Percentiles rank a stretch among this genome's conserved stretches.
Evolutionary conservation across 2,888 invertebrate species (phyloP).

Genomic region (Troides aeacus): DNA sequence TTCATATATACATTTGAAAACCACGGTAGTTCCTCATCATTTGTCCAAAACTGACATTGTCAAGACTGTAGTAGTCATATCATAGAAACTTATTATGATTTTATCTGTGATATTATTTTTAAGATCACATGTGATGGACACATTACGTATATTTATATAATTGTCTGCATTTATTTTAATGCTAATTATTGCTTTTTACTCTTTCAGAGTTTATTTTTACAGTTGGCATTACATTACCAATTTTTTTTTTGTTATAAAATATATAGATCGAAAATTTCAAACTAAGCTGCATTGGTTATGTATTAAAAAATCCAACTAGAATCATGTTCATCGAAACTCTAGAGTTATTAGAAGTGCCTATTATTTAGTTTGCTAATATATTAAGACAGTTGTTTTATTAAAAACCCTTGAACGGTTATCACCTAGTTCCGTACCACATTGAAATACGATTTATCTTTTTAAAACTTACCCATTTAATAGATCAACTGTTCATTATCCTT

Average conservation of each 20-base stretch:
- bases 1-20: conserved; percentile 45
- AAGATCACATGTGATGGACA: conserved; percentile 22
- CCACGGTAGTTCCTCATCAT: conserved; percentile 31
- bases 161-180: conserved; percentile 11
- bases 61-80: conserved; percentile 64
- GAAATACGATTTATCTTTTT: background rate
- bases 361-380: conserved; percentile 4
- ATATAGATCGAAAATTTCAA: background rate
- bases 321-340: background rate
- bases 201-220: background rate
- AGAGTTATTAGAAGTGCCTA: conserved; percentile 1
- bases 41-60: conserved; percentile 43
- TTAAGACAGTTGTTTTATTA: conserved; percentile 17
- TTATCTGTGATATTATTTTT: conserved; percentile 73
- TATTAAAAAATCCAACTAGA: background rate
- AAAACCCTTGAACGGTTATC: background rate
- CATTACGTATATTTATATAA: conserved; percentile 11
- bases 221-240: conserved; percentile 22
- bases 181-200: conserved; percentile 4
- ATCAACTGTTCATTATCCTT: conserved; percentile 14
- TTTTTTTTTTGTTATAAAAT: conserved; percentile 10
- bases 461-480: background rate
- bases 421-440: background rate
- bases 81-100: conserved; percentile 49
- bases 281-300: too few relatives aligned